Conservation (phyloP, 2,113 vertebrate genomes). For the Amblyornis subalaris region DNA sequence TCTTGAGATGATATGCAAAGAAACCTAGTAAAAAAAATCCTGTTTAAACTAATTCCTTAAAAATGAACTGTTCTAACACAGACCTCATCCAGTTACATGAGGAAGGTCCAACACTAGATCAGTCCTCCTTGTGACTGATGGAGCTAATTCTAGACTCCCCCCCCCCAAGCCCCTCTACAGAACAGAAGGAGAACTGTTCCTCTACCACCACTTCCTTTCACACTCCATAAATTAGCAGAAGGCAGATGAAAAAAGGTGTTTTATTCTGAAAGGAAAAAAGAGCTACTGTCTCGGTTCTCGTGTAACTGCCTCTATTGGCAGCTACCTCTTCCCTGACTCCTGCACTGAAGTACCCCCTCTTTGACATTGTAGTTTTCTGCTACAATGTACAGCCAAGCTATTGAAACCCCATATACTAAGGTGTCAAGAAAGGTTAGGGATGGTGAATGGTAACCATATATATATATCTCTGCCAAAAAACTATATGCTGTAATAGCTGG, state of each 20-base stretch:
- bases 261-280: slow-evolving; percentile 3
- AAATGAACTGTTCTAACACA: not conserved
- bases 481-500: not conserved
- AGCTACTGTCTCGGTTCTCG: not conserved
- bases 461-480: not conserved
- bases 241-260: not conserved
- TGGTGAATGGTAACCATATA: not conserved
- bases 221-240: not conserved
- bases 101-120: not conserved
- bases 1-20: not conserved
- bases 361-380: not conserved
- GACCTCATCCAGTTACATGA: not conserved
- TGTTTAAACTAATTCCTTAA: not conserved
- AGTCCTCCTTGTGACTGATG: not conserved
- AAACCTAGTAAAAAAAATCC: not conserved
- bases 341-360: not conserved
- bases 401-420: not conserved
- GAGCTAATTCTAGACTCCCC: not conserved
- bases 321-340: not conserved
- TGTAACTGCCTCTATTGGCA: not conserved
- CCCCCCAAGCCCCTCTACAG: not conserved
- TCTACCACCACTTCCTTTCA: not conserved
- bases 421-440: not conserved
- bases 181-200: slow-evolving; percentile 13
- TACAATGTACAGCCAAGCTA: not conserved